A percentile compares a stretch with the other conserved stretches of the same genome.
Evolutionary conservation across 1,140 invertebrate genomes (phyloP).

Genomic region (Alviniconcha marisindica): DNA sequence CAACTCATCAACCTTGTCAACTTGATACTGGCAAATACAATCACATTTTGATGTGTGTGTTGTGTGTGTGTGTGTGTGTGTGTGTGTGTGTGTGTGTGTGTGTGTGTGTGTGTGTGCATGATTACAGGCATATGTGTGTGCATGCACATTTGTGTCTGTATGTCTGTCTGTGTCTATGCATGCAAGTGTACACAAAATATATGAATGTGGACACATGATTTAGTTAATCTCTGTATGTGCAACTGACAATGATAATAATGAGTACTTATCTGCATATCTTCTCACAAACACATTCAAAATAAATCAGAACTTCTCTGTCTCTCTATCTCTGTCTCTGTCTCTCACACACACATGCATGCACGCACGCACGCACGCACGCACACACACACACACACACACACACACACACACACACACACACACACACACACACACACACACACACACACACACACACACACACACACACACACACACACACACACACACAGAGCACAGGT

Average conservation of each 20-base stretch:
- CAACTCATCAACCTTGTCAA: no score
- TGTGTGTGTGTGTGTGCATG: constrained; percentile 7
- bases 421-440: not conserved
- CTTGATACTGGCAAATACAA: no score
- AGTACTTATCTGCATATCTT: no score
- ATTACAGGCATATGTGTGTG: not conserved
- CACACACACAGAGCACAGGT: constrained; percentile 17
- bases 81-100: not conserved
- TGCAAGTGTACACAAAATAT: no score
- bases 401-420: constrained; percentile 9
- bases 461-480: not conserved
- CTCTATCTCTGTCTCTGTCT: no score
- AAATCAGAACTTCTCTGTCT: no score
- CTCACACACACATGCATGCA: no score
- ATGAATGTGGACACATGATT: no score
- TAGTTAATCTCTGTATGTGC: no score
- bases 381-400: not conserved
- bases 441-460: not conserved
- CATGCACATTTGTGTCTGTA: not conserved
- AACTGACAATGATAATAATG: no score
- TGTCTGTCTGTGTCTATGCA: not conserved
- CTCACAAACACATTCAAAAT: no score
- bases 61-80: not conserved
- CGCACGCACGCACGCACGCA: not conserved
- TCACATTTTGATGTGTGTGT: no score